Conservation (phyloP, 2,113 vertebrate genomes). For the Nothocercus julius region DNA sequence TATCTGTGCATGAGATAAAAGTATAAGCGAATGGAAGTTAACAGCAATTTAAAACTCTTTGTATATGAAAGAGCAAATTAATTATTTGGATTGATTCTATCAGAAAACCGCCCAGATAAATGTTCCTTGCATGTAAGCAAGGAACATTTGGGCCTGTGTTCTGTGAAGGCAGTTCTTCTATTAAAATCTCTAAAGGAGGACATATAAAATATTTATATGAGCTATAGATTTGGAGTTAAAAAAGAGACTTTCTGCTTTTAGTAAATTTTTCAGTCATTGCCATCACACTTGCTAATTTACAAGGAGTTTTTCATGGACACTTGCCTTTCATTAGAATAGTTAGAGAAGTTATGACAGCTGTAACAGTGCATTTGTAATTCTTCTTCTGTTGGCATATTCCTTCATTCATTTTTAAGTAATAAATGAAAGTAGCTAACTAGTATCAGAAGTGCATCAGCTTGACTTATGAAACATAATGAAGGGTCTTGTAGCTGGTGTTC, state of each 20-base stretch:
- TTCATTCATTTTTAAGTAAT: too few species aligned
- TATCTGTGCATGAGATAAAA: constrained; percentile 2
- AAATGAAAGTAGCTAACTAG: constrained; percentile 7
- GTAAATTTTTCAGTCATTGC: background rate
- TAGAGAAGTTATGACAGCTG: constrained; percentile 46
- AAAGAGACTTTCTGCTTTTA: background rate
- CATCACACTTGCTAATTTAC: constrained; percentile 7
- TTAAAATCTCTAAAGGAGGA: background rate
- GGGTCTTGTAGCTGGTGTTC: constrained; percentile 38
- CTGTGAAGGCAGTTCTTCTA: background rate
- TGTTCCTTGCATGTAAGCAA: background rate
- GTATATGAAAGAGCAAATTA: background rate
- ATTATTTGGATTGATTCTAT: constrained; percentile 6
- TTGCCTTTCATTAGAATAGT: constrained; percentile 47
- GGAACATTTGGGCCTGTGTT: background rate
- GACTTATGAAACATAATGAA: constrained; percentile 25
- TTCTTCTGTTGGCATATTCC: background rate
- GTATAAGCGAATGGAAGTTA: background rate
- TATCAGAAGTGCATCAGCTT: constrained; percentile 27
- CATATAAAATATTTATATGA: background rate
- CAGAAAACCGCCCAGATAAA: background rate
- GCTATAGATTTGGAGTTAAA: background rate
- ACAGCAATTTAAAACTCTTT: background rate
- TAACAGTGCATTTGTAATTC: constrained; percentile 60
- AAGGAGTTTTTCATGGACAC: constrained; percentile 10